phyloP scores from a whole-genome alignment of 1,140 invertebrate genomes.

The Pseudomyrmex sp. region DNA sequence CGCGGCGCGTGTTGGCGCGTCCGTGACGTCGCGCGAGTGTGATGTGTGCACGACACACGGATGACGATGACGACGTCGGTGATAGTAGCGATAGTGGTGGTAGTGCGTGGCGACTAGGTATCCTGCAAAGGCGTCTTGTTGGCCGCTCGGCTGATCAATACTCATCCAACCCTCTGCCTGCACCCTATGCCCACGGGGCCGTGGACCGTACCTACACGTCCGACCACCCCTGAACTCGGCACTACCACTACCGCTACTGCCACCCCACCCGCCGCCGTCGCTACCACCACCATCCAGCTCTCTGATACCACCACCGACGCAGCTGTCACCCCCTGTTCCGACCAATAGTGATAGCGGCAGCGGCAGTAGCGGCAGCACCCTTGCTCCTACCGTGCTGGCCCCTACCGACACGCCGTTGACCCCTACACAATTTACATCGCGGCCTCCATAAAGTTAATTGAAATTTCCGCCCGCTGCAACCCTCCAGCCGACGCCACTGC shows the following conservation, averaged over 20 bases:
- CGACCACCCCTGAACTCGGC: conserved; percentile 70
- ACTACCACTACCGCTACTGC: conserved; percentile 6
- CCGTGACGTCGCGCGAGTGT: conserved; percentile 31
- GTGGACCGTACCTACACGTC: conserved; percentile 72
- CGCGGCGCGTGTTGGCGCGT: conserved; percentile 25
- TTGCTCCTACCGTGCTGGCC: conserved; percentile 68
- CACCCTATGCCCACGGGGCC: conserved; percentile 71
- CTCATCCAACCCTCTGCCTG: conserved; percentile 75
- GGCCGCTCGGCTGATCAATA: conserved; percentile 79
- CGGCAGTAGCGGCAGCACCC: conserved; percentile 55
- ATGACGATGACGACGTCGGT: conserved; percentile 11
- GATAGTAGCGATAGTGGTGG: conserved; percentile 26
- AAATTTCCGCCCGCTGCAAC: conserved; percentile 73
- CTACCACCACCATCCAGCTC: conserved; percentile 38
- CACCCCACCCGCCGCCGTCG: background rate
- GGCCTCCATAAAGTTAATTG: conserved; percentile 78
- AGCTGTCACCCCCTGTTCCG: conserved; percentile 51
- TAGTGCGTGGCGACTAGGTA: conserved; percentile 59
- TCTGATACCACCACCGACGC: conserved; percentile 60
- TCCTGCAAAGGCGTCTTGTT: conserved; percentile 79
- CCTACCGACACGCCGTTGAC: conserved; percentile 73
- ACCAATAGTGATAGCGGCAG: conserved; percentile 51
- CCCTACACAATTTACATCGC: conserved; percentile 79
- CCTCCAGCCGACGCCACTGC: conserved; percentile 61
- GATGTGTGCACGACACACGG: conserved; percentile 53